These are phyloP conservation scores for Cryptotermes secundus DNA, from an alignment of 1,140 invertebrate species.

Conservation along the genomic window DNA sequence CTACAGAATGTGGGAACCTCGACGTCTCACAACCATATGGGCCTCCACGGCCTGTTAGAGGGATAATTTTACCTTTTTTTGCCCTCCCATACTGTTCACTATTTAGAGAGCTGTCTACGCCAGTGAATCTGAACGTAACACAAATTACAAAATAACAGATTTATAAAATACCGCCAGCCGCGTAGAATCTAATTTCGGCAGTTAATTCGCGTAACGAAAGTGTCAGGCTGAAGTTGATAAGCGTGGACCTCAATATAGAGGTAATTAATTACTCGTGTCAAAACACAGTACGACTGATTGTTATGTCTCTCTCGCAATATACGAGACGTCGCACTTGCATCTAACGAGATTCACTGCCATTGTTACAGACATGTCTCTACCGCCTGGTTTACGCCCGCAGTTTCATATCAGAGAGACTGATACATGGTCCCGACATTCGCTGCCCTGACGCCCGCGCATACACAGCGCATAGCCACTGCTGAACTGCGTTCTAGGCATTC, in stretches of 20 bases:
- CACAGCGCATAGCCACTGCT: too few species aligned
- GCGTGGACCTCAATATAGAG: not conserved
- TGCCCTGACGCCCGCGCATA: too few species aligned
- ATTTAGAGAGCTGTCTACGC: not conserved
- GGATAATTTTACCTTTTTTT: too few species aligned
- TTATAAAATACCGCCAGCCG: not conserved
- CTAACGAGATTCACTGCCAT: not conserved
- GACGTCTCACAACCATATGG: too few species aligned
- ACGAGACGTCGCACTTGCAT: not conserved
- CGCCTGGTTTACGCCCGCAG: too few species aligned
- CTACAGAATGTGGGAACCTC: too few species aligned
- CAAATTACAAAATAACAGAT: not conserved
- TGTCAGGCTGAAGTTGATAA: not conserved
- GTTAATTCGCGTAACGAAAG: not conserved
- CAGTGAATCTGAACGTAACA: not conserved
- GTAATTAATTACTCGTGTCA: not conserved
- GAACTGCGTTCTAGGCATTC: too few species aligned
- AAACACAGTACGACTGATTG: not conserved
- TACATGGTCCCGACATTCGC: too few species aligned
- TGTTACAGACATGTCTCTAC: too few species aligned
- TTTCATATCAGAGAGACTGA: too few species aligned
- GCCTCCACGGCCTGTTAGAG: too few species aligned
- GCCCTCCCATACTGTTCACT: too few species aligned
- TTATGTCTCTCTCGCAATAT: not conserved
- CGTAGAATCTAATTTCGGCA: not conserved